These are phyloP conservation scores for Scaeva pyrastri DNA, from an alignment of 2,888 invertebrate species.

Conservation along the genomic window DNA sequence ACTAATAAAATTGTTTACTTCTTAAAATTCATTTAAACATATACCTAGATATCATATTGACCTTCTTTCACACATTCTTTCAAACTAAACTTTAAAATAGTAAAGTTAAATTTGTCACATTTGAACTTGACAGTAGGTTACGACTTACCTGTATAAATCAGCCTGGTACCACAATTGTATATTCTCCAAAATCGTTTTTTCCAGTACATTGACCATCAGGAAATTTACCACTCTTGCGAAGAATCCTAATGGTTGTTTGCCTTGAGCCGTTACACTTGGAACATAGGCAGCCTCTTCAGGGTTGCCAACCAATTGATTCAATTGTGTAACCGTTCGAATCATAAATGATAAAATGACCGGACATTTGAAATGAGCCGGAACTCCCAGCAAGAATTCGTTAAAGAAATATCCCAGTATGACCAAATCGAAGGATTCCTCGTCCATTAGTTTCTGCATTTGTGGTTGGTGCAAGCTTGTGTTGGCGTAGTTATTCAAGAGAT, in stretches of 20 bases:
- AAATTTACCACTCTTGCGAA: conserved; percentile 78
- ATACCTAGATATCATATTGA: too few relatives aligned
- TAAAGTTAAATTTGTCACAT: too few relatives aligned
- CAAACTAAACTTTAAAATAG: too few relatives aligned
- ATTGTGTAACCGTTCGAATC: conserved; percentile 76
- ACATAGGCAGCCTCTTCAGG: conserved; percentile 79
- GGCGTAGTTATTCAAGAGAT: neutral
- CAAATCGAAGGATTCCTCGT: conserved; percentile 76
- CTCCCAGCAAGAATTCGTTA: conserved; percentile 79
- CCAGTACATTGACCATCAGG: conserved; percentile 7
- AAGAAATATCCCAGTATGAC: conserved; percentile 75
- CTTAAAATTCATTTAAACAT: too few relatives aligned
- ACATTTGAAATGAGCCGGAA: conserved; percentile 80
- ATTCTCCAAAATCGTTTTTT: neutral
- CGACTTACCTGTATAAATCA: conserved; percentile 25
- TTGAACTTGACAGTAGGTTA: too few relatives aligned
- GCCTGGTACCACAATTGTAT: neutral
- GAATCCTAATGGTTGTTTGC: conserved; percentile 77
- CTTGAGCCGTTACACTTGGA: conserved; percentile 73
- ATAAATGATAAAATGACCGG: conserved; percentile 80
- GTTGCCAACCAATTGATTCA: conserved; percentile 79
- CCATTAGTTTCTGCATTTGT: conserved; percentile 64
- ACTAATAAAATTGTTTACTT: too few relatives aligned
- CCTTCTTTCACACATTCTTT: too few relatives aligned
- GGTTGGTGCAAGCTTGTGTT: conserved; percentile 53